These are phyloP conservation scores for Papilio aristodemus DNA, from an alignment of 1,140 invertebrate genomes.

Conservation along the genomic window DNA sequence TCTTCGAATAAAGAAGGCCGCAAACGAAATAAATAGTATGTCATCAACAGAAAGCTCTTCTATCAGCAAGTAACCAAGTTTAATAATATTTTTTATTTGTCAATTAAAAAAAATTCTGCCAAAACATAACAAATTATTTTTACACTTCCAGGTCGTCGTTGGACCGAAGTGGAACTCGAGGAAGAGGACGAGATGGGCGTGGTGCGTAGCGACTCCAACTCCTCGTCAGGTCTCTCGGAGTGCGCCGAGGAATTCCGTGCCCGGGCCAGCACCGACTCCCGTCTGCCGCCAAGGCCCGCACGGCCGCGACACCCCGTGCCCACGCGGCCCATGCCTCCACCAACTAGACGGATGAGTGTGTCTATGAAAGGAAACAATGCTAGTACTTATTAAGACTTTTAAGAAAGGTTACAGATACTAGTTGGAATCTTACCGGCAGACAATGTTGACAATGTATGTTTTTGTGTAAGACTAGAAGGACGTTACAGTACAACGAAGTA, in stretches of 20 bases:
- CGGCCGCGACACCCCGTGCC: slow-evolving; percentile 55
- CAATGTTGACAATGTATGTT: no score
- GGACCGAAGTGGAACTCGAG: slow-evolving; percentile 62
- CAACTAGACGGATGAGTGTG: slow-evolving; percentile 66
- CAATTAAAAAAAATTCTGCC: no score
- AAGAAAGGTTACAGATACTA: background rate
- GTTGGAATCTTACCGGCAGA: no score
- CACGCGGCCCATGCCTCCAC: slow-evolving; percentile 40
- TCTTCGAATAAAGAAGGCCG: no score
- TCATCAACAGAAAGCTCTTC: no score
- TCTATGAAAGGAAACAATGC: slow-evolving; percentile 70
- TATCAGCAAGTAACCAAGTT: no score
- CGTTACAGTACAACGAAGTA: no score
- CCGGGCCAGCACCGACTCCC: slow-evolving; percentile 69
- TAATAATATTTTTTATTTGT: no score
- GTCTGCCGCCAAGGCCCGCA: slow-evolving; percentile 63
- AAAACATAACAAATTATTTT: no score
- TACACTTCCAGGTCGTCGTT: slow-evolving; percentile 59
- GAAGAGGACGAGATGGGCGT: slow-evolving; percentile 55
- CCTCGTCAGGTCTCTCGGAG: slow-evolving; percentile 57
- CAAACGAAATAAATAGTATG: no score
- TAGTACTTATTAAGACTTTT: slow-evolving; percentile 54
- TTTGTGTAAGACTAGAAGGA: no score
- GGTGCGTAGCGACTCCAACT: slow-evolving; percentile 60
- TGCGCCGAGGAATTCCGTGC: slow-evolving; percentile 60